These are phyloP conservation scores for Thymallus thymallus DNA, from an alignment of 2,113 vertebrate species.

Conservation along the genomic window DNA sequence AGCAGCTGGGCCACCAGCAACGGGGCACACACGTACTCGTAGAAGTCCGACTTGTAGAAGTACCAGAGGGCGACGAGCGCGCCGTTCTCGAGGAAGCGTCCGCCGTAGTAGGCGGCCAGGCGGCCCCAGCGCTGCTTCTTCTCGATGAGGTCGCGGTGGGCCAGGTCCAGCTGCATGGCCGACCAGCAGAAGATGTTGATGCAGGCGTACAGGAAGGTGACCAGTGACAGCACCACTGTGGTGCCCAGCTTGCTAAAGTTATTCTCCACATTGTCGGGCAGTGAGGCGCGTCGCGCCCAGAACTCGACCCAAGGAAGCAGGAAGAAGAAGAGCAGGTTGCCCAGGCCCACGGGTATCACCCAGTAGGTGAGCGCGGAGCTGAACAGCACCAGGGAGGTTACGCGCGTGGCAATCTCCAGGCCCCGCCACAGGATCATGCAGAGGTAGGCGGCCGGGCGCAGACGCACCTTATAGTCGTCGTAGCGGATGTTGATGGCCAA, in stretches of 20 bases:
- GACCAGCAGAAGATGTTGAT: conserved; percentile 99
- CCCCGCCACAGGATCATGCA: conserved; percentile 90
- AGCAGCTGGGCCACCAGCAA: conserved; percentile 88
- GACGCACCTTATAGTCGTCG: conserved; percentile 89
- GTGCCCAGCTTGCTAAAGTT: conserved; percentile 90
- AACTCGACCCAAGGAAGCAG: conserved; percentile 92
- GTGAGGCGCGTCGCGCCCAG: conserved; percentile 79
- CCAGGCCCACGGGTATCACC: conserved; percentile 79
- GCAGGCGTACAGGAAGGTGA: conserved; percentile 91
- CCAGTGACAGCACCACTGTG: conserved; percentile 80
- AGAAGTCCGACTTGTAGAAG: conserved; percentile 84
- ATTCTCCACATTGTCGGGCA: conserved; percentile 87
- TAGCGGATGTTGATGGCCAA: conserved; percentile 96
- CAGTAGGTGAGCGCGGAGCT: conserved; percentile 87
- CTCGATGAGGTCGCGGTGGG: conserved; percentile 86
- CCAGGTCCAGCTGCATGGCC: conserved; percentile 88
- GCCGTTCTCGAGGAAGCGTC: conserved; percentile 83
- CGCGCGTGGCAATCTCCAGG: conserved; percentile 89
- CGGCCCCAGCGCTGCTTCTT: conserved; percentile 86
- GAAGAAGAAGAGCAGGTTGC: conserved; percentile 87
- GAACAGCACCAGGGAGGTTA: conserved; percentile 89
- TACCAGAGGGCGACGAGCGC: conserved; percentile 86
- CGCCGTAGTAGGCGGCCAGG: conserved; percentile 80
- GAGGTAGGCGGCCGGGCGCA: conserved; percentile 80
- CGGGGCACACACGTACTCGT: conserved; percentile 85